Base-by-base conservation (phyloP, 2,888 invertebrate genomes). In the Pandemis heparana region DNA sequence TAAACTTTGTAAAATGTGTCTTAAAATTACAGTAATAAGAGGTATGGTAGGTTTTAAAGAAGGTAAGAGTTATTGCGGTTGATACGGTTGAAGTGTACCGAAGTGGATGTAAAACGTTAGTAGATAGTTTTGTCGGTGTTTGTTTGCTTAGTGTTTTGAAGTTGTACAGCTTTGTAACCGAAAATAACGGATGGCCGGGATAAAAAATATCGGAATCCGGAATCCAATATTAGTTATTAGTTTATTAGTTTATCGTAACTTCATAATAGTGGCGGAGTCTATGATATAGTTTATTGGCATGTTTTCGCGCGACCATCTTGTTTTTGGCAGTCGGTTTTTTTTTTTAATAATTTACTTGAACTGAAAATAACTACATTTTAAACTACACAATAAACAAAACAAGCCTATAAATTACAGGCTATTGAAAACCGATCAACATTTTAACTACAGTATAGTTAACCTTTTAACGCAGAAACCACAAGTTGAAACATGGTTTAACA, bases 381-480 rank as follows among this genome's bases (percentile, higher is more conserved):
- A 56, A 56, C 5, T 56, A 56, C 4, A 23, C 23, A 23, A 23
- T 56, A 56, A 56, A 69, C 69, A 74, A 74, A 69, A 65, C 53
- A 48, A 5, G 43, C 5, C 53, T 74, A 70, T 43, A 64, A 74
- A 74, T 69, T 69, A 64, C n/a, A 59, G 70, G 51, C 53, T 18
- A 61, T 74, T 61, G 43, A 60, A 41, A 74, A 61, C 59, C 65
- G 65, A 74, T 74, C 69, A 61, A 69, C 53, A 60, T 43, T 43
- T 41, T 72, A 74, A 67, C 65, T 74, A 38, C 51, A 69, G 5
- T 56, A 23, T 76, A 70, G 64, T 64, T 71, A 74, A 69, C 70
- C 71, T 64, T 70, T 70, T 65, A 74, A 69, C 74, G 75, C 75
- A 72, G 77, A 77, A 75, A 76, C 67, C 72, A 61, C 71, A 75